Evolutionary conservation across 2,888 invertebrate species (phyloP).

Genomic region (Notocelia uddmanniana): DNA sequence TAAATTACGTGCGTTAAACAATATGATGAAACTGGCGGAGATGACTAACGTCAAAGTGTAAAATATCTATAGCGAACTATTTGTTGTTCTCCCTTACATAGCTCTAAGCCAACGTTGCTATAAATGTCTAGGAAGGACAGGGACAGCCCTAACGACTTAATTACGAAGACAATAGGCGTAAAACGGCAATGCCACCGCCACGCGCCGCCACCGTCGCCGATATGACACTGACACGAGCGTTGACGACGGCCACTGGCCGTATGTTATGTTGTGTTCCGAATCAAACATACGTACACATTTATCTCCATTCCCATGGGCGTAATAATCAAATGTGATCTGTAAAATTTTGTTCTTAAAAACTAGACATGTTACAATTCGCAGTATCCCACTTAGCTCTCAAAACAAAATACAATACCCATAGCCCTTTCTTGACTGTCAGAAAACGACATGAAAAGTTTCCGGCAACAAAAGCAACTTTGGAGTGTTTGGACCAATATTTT

Average conservation of each 20-base stretch:
- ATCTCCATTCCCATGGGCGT: no score
- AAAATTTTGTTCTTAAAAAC: background rate
- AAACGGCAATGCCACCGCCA: conserved; percentile 26
- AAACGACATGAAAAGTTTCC: background rate
- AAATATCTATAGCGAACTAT: background rate
- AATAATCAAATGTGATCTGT: no score
- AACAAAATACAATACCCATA: no score
- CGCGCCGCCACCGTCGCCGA: conserved; percentile 40
- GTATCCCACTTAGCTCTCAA: background rate
- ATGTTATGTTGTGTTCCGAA: background rate
- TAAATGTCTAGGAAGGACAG: background rate
- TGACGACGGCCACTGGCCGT: background rate
- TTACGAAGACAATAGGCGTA: conserved; percentile 43
- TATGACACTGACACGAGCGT: conserved; percentile 22
- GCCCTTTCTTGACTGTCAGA: background rate
- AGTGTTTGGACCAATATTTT: no score
- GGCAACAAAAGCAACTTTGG: no score
- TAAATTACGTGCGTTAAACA: no score
- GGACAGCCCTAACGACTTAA: conserved; percentile 42
- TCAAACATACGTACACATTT: background rate
- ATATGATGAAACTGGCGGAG: no score
- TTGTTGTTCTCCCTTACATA: background rate
- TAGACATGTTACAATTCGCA: background rate
- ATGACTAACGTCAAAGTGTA: no score
- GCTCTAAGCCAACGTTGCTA: background rate